Evolutionary conservation across 2,888 invertebrate genomes (phyloP), one percentile per base, ranked within the genome.

Genomic region (Polyploca ridens): DNA sequence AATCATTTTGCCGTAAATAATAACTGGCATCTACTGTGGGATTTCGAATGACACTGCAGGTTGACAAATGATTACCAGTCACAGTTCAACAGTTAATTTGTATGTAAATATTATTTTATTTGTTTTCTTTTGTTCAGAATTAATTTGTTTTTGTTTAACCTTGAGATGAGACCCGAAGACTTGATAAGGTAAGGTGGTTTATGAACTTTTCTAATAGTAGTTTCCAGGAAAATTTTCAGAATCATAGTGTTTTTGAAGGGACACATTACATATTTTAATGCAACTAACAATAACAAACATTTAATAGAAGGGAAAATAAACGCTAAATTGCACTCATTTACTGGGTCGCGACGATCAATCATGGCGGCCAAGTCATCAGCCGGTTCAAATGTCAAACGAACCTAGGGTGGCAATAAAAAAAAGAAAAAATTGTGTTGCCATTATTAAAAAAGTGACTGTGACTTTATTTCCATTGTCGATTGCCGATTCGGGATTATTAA

Each of bases 371-470:
- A 92, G 94, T 92, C 93, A 93, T 93, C 93, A 93, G 92, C 85
- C 90, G 81, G 93, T 93, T 94, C 92, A 91, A 94, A 94, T 94
- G 94, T 94, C 94, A 94, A 93, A 92, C 87, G 90, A 87, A 91
- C 88, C 88, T 93, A 91, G 94, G 94, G 94, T 91, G 91, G 91
- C 90, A 88, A 90, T 91, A 93, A 93, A 93, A 54, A 92, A 85
- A 89, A 27, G 85, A 83, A 89, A 88, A 90, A 90, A 88, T 87
- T 84, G 82, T 88, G 89, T 88, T 90, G 92, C 93, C 86, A 91
- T 93, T 93, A 93, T 94, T 94, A 94, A 94, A 94, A 94, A 94
- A 94, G 90, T 93, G 93, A 94, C 94, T 92, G 90, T 90, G 90
- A 93, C 93, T 93, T 92, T 94, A 94, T 94, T 94, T 91, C 93